Evolutionary conservation across 2,113 vertebrate genomes (phyloP), one percentile per base, ranked within the genome.

Genomic region (Dinomys branickii): DNA sequence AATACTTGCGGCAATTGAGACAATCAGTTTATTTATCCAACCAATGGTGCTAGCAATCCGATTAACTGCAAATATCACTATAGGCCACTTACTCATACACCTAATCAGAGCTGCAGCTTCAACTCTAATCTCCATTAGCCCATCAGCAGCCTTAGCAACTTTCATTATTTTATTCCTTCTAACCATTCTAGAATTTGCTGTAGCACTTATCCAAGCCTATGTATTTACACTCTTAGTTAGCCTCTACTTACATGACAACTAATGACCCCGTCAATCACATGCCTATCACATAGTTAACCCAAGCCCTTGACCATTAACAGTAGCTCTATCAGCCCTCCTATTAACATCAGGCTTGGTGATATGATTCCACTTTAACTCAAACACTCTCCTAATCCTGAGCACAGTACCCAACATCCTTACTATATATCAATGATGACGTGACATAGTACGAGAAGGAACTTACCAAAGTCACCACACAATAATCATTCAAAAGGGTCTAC

Each of bases 91-190:
- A 12, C 24, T 77, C 4, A 75, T 47, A 4, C 33, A 82, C 3
- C 9, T 82, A 13, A 82, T 82, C 38, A 33, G 54, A 5, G 9
- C 35, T 0, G 35, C 80, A 0, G 58, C 80, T 0, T 4, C 38
- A 58, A 11, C 5, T 0, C 5, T 82, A 13, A 10, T 26, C 11
- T 0, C 3, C 1, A 13, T 82, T 3, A 82, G 35, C 4, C 38
- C 1, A 4, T 0, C 54, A 1, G 14, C n/a, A 22, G 35, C 80
- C 1, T 4, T 38, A 0, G 12, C 14, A 1, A 38, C 80, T 26
- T 24, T 83, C 0, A 58, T 38, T 12, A 16, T 83, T 0, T 9
- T 83, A 38, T n/a, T n/a, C n/a, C n/a, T n/a, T n/a, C 4, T 56
- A 2, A 56, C 52, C 24, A 58, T 82, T 1, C 80, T 82, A 4